These are phyloP conservation scores for Serrognathus titanus DNA, from an alignment of 2,888 invertebrate species.

Conservation along the genomic window DNA sequence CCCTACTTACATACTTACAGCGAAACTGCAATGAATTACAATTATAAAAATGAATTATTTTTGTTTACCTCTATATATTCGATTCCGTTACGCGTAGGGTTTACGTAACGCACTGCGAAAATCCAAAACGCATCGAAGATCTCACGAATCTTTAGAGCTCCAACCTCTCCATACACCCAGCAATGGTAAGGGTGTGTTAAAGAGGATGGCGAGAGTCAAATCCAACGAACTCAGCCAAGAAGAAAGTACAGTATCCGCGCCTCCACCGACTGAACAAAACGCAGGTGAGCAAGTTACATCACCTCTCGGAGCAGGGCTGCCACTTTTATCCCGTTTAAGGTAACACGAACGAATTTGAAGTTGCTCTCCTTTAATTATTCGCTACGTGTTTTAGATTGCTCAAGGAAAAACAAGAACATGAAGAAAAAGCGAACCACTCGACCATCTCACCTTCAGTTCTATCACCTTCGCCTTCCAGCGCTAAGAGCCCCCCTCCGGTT, in stretches of 20 bases:
- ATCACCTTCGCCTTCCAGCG: slow-evolving; percentile 58
- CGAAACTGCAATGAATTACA: no score
- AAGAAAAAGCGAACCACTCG: slow-evolving; percentile 49
- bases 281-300: slow-evolving; percentile 61
- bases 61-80: not conserved
- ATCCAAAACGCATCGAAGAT: slow-evolving; percentile 55
- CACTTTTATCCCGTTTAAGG: slow-evolving; percentile 70
- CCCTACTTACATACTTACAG: no score
- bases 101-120: slow-evolving; percentile 60
- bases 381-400: slow-evolving; percentile 55
- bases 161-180: slow-evolving; percentile 56
- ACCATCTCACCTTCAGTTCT: slow-evolving; percentile 54
- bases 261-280: slow-evolving; percentile 37
- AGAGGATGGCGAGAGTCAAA: slow-evolving; percentile 71
- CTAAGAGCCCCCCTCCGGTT: slow-evolving; percentile 53
- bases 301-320: slow-evolving; percentile 80
- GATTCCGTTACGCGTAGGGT: slow-evolving; percentile 45
- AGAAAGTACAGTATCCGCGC: slow-evolving; percentile 40
- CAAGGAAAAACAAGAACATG: slow-evolving; percentile 76
- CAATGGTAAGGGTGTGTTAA: slow-evolving; percentile 56
- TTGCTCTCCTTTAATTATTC: not conserved
- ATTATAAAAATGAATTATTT: not conserved
- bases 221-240: slow-evolving; percentile 66
- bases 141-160: slow-evolving; percentile 60
- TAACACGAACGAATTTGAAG: slow-evolving; percentile 16